A percentile compares a stretch with the other conserved stretches of the same genome.
Conservation (phyloP, 2,888 invertebrate species). For the Lithosia quadra region DNA sequence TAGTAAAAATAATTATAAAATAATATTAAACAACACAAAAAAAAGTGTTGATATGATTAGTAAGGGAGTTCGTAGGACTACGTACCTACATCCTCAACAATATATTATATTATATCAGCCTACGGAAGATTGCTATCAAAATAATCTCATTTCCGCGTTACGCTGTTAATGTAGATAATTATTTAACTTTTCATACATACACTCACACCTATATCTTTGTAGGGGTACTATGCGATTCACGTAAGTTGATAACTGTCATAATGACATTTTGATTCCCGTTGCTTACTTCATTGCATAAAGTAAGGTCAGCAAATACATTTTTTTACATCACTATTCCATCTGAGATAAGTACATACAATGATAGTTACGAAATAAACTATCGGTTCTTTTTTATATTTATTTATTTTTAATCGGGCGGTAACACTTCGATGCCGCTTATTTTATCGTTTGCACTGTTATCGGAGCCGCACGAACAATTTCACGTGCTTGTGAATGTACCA, state of each 20-base stretch:
- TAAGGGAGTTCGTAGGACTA: not conserved
- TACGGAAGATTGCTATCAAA: not conserved
- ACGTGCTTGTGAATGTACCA: no score
- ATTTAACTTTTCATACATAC: not conserved
- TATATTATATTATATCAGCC: not conserved
- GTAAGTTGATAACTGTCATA: not conserved
- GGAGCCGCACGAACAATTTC: no score
- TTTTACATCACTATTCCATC: no score
- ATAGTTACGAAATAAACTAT: no score
- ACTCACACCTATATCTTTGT: not conserved
- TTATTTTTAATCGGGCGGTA: no score
- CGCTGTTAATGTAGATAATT: not conserved
- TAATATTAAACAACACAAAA: no score
- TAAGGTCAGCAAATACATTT: no score
- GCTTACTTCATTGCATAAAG: no score
- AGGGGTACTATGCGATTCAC: not conserved
- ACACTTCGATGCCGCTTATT: no score
- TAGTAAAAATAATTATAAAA: not conserved
- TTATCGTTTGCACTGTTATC: no score
- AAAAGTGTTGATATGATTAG: not conserved
- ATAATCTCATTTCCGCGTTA: not conserved
- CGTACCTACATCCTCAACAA: not conserved
- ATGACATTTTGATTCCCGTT: no score
- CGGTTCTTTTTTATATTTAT: no score
- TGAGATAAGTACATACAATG: not conserved